These are phyloP conservation scores for Strongylocentrotus purpuratus DNA, from an alignment of 35 echinoderm and acorn worm species.

Conservation along the genomic window DNA sequence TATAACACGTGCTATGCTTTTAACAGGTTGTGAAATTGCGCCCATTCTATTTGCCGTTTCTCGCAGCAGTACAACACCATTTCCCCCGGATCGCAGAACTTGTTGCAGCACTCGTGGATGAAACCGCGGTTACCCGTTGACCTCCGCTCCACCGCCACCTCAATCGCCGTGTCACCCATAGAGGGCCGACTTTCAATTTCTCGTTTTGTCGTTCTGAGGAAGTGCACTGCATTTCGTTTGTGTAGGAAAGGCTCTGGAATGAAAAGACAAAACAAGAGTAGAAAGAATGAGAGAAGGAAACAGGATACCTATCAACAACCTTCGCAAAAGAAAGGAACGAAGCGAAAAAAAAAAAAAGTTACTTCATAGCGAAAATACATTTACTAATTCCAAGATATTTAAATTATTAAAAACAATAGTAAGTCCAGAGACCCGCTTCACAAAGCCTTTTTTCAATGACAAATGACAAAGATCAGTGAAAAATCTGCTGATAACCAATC, in stretches of 20 bases:
- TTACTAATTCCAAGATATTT: no score
- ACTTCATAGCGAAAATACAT: no score
- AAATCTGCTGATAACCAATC: no score
- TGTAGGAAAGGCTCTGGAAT: constrained; percentile 53
- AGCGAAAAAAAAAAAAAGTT: no score
- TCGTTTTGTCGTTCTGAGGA: constrained; percentile 38
- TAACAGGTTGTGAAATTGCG: not conserved
- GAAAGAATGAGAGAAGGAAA: not conserved
- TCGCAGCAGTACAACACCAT: constrained; percentile 72
- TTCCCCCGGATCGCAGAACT: constrained; percentile 45
- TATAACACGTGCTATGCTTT: constrained; percentile 15
- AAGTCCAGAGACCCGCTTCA: no score
- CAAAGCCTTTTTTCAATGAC: no score
- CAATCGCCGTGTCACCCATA: not conserved
- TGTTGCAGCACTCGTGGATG: constrained; percentile 60
- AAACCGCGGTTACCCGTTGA: constrained; percentile 29
- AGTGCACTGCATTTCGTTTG: constrained; percentile 52
- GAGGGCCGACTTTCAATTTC: not conserved
- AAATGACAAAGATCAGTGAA: no score
- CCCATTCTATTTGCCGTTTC: constrained; percentile 57
- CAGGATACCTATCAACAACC: no score
- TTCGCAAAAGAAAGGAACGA: no score
- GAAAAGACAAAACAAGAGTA: not conserved
- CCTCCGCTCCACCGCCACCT: not conserved
- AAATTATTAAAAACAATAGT: no score